Conservation (phyloP, 2,797 vertebrate species). For the Brachymystax lenok region DNA sequence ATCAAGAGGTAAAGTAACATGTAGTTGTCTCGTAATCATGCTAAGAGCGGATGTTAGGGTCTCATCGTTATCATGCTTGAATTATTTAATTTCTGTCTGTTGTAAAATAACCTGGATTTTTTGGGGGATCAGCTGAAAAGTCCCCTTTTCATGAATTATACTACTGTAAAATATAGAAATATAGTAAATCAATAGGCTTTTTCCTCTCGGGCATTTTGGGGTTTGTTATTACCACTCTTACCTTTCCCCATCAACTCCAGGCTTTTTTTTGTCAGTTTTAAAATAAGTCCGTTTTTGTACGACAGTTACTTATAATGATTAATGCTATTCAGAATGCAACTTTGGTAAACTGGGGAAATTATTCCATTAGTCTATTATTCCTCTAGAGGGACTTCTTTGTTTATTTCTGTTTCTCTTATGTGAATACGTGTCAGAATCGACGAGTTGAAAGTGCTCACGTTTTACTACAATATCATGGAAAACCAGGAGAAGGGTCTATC, state of each 20-base stretch:
- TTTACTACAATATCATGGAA: constrained; percentile 59
- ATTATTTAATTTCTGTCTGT: constrained; percentile 96
- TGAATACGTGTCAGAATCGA: constrained; percentile 65
- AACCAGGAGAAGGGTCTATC: constrained; percentile 48
- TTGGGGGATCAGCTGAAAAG: constrained; percentile 83
- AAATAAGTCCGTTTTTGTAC: constrained; percentile 75
- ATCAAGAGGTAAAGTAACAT: constrained; percentile 67
- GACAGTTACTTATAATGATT: constrained; percentile 74
- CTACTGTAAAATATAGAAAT: constrained; percentile 97
- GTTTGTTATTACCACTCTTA: constrained; percentile 69
- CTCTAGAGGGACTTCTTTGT: constrained; percentile 70
- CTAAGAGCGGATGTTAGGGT: constrained; percentile 67
- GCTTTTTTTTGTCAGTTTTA: constrained; percentile 76
- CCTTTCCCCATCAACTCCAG: constrained; percentile 91
- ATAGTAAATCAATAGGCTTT: constrained; percentile 90
- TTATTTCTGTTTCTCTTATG: too few species aligned
- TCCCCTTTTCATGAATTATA: constrained; percentile 77
- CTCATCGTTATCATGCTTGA: constrained; percentile 88
- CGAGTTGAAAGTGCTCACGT: constrained; percentile 66
- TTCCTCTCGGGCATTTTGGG: constrained; percentile 85
- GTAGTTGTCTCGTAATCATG: constrained; percentile 76
- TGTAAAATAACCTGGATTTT: constrained; percentile 87
- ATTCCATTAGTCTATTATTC: constrained; percentile 71
- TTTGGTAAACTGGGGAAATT: constrained; percentile 71
- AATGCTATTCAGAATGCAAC: constrained; percentile 84